These are phyloP conservation scores for Trididemnum clinides DNA, from an alignment of 23 tunicate species.

Conservation along the genomic window DNA sequence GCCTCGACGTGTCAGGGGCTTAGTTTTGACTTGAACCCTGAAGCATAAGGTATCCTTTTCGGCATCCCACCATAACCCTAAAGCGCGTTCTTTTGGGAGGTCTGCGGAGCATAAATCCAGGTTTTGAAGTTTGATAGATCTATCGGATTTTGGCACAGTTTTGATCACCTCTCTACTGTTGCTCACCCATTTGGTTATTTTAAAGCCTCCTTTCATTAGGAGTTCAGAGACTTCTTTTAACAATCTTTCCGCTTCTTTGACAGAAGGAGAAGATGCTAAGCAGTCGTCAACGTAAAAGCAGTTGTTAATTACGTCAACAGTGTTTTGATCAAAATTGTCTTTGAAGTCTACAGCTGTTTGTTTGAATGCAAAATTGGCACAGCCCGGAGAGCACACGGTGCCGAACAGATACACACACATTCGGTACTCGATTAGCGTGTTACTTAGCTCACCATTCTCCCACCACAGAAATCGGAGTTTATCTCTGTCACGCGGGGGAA, in stretches of 20 bases:
- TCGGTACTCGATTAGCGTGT: neutral
- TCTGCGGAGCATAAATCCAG: neutral
- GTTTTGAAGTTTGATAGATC: conserved; percentile 19
- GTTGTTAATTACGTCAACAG: neutral
- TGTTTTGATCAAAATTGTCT: neutral
- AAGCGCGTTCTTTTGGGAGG: conserved; percentile 48
- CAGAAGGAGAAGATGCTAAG: conserved; percentile 13
- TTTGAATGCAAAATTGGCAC: conserved; percentile 22
- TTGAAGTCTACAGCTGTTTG: conserved; percentile 7
- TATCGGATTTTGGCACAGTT: conserved; percentile 30
- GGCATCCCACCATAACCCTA: conserved; percentile 53
- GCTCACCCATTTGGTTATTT: conserved; percentile 43
- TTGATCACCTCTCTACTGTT: conserved; percentile 41
- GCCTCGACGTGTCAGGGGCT: conserved; percentile 5
- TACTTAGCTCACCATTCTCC: neutral
- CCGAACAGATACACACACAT: conserved; percentile 36
- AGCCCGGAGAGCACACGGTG: neutral
- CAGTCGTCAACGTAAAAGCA: conserved; percentile 36
- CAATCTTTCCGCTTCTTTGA: conserved; percentile 6
- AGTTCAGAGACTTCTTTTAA: conserved; percentile 5
- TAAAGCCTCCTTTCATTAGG: conserved; percentile 40
- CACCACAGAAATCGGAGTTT: conserved; percentile 28
- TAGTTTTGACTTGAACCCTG: neutral
- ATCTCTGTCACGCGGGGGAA: neutral
- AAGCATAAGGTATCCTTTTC: conserved; percentile 52